Conservation (phyloP, 2,888 invertebrate genomes). For the Oligia strigilis region DNA sequence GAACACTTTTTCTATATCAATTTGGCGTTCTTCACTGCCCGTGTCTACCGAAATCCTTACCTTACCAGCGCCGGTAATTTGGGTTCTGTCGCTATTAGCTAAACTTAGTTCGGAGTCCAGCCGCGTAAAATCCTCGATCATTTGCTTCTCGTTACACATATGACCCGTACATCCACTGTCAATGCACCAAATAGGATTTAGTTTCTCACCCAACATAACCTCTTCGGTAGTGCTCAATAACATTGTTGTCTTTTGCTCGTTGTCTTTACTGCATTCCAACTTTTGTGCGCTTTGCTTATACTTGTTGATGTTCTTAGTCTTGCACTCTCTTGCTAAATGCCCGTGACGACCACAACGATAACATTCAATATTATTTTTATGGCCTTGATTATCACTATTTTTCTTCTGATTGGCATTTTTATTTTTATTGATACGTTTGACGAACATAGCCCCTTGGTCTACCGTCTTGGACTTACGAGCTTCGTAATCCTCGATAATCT, state of each 20-base stretch:
- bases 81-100: background rate
- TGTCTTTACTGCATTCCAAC: background rate
- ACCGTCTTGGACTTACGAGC: background rate
- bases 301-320: background rate
- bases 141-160: background rate
- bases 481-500: constrained; percentile 4
- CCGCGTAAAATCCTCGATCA: constrained; percentile 1
- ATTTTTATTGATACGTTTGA: background rate
- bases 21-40: constrained; percentile 1
- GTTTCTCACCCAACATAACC: background rate
- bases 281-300: background rate
- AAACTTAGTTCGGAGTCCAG: background rate
- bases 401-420: no score
- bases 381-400: no score
- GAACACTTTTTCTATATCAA: constrained; percentile 8
- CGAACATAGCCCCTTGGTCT: constrained; percentile 2
- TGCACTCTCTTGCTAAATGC: constrained; percentile 8
- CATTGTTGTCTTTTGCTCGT: constrained; percentile 8
- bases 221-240: constrained; percentile 8
- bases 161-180: no score
- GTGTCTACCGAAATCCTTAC: constrained; percentile 8
- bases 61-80: background rate
- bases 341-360: constrained; percentile 4
- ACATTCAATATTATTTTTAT: no score
- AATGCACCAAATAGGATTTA: no score